phyloP scores from a whole-genome alignment of 1,140 invertebrate genomes.

The Uloborus diversus region DNA sequence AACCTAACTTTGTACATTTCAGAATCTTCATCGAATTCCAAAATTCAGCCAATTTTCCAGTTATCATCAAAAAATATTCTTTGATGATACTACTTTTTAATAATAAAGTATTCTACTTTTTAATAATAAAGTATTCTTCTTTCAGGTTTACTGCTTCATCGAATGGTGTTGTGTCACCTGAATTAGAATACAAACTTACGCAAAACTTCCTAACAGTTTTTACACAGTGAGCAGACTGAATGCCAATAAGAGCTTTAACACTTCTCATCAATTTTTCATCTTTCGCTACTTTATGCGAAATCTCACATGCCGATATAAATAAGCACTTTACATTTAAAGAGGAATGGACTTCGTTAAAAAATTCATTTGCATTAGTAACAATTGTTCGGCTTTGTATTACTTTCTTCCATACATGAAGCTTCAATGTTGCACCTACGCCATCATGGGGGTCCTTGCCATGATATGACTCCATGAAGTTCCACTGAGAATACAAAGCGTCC shows the following conservation, averaged over 20 bases:
- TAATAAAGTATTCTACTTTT: background rate
- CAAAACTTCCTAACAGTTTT: background rate
- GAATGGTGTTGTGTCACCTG: background rate
- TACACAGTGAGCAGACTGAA: background rate
- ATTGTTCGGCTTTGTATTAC: background rate
- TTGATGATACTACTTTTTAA: background rate
- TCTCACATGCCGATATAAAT: background rate
- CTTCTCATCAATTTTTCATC: background rate
- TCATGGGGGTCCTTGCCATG: constrained; percentile 23
- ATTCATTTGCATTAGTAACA: background rate
- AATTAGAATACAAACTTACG: background rate
- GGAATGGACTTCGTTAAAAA: background rate
- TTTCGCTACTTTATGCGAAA: background rate
- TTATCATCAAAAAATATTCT: background rate
- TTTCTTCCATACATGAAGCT: constrained; percentile 5
- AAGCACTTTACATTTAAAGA: background rate
- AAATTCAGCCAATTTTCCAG: background rate
- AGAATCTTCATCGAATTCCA: background rate
- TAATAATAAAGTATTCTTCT: too few relatives aligned
- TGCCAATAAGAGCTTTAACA: background rate
- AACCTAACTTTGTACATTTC: background rate
- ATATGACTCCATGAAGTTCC: constrained; percentile 17
- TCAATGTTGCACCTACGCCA: constrained; percentile 2
- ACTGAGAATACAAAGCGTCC: background rate
- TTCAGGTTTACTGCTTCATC: too few relatives aligned